Base-by-base conservation (phyloP, 2,113 vertebrate species). In the Balaeniceps rex region DNA sequence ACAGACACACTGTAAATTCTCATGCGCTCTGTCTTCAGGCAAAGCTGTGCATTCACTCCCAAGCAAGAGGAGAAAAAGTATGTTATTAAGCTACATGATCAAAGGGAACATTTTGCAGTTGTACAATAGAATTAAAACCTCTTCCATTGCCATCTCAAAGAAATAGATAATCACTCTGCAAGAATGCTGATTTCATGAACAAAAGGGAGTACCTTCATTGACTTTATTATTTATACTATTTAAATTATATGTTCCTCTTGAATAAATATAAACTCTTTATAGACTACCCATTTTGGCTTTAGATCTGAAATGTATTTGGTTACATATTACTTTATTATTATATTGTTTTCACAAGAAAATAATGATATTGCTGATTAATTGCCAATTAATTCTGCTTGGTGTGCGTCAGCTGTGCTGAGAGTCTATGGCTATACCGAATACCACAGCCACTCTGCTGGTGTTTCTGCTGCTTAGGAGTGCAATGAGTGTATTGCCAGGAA, bases 1-100 rank as follows among this genome's bases (percentile, higher is more conserved):
- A 21, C 0, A 4, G 64, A 19, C 26, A 28, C 0, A 0, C 55
- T 88, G 38, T 70, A 68, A 70, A 46, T 81, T 87, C 36, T 80
- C 40, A 28, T 0, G 0, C 11, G 2, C 25, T 58, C 51, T 54
- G n/a, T 47, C 46, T 75, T 71, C 2, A 4, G 42, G 52, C 19
- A 54, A 63, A 89, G 25, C 15, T 66, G 47, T 0, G 0, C 0
- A 0, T 42, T 84, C 40, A 22, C 4, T 81, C 40, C 4, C 8
- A 42, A 51, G 55, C 36, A 66, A n/a, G 15, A 93, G 36, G 19
- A 80, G 22, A 44, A 61, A 52, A 88, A 52, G 31, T 14, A 12
- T 34, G 42, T n/a, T 79, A 29, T 51, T 83, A 70, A 74, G 19
- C 22, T 74, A 18, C 28, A 4, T 0, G 3, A 54, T 40, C 0